A percentile compares a stretch with the other conserved stretches of the same genome.
Evolutionary conservation across 2,888 invertebrate genomes (phyloP).

Genomic region (Dicranocentrus wangi): DNA sequence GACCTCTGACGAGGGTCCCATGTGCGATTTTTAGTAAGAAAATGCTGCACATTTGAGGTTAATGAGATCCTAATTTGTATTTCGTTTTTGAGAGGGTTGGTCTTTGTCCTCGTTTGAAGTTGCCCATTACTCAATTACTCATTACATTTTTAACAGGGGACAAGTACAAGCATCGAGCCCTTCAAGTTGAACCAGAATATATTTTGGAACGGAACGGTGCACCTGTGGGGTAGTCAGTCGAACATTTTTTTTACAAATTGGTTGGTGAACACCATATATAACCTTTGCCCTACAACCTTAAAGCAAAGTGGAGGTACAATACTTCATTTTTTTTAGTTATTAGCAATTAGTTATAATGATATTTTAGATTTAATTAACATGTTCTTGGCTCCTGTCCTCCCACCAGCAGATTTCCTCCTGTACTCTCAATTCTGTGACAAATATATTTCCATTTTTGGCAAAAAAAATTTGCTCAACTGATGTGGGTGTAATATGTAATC

Average conservation of each 20-base stretch:
- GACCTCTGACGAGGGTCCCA: too few species aligned
- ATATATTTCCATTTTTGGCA: constrained; percentile 6
- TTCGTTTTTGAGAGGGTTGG: constrained; percentile 40
- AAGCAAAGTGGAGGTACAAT: too few species aligned
- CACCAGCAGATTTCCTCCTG: not conserved
- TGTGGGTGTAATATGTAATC: too few species aligned
- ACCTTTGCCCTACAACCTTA: too few species aligned
- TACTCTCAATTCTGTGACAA: not conserved
- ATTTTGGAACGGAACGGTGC: constrained; percentile 2
- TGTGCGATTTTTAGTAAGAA: not conserved
- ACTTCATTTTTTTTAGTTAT: too few species aligned
- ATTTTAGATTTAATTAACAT: not conserved
- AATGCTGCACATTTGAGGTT: constrained; percentile 43
- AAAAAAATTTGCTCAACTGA: not conserved
- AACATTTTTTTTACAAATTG: too few species aligned
- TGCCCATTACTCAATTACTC: not conserved
- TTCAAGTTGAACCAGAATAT: not conserved
- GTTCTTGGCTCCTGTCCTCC: constrained; percentile 6
- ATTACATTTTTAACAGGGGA: not conserved
- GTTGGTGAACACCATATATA: too few species aligned
- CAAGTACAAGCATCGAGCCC: not conserved
- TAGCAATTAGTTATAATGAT: not conserved
- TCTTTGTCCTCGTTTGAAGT: constrained; percentile 37
- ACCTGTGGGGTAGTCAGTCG: not conserved
- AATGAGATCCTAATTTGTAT: constrained; percentile 62